These are phyloP conservation scores for Isoperla grammatica DNA, from an alignment of 2,888 invertebrate genomes.

Conservation along the genomic window DNA sequence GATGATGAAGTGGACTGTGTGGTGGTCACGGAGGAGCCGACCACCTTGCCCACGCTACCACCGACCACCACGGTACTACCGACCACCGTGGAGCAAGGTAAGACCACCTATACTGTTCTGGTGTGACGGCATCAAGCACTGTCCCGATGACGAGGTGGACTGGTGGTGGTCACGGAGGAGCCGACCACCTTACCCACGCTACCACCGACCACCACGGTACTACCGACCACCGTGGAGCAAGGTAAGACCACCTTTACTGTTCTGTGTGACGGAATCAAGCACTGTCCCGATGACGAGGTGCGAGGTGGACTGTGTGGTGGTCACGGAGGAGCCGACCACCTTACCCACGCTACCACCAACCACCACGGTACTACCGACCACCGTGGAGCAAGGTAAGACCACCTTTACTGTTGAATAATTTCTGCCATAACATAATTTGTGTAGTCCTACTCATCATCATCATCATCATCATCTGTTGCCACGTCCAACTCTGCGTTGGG, in stretches of 20 bases:
- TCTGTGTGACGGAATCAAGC: slow-evolving; percentile 69
- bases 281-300: slow-evolving; percentile 81
- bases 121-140: slow-evolving; percentile 78
- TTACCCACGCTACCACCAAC: slow-evolving; percentile 33
- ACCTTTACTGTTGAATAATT: too few relatives aligned
- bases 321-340: slow-evolving; percentile 40
- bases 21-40: slow-evolving; percentile 39
- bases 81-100: slow-evolving; percentile 40
- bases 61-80: slow-evolving; percentile 34
- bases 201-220: slow-evolving; percentile 30
- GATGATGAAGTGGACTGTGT: slow-evolving; percentile 71
- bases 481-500: too few relatives aligned
- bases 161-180: slow-evolving; percentile 49
- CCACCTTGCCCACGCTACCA: slow-evolving; percentile 28
- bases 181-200: too few relatives aligned
- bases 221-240: slow-evolving; percentile 11
- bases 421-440: too few relatives aligned
- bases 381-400: slow-evolving; percentile 34
- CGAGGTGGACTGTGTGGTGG: slow-evolving; percentile 55
- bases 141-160: slow-evolving; percentile 72
- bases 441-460: too few relatives aligned
- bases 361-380: slow-evolving; percentile 40
- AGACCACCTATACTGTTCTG: too few relatives aligned
- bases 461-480: too few relatives aligned
- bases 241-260: slow-evolving; percentile 31